phyloP scores from a whole-genome alignment of 2,113 vertebrate genomes.

The Shinisaurus crocodilurus region DNA sequence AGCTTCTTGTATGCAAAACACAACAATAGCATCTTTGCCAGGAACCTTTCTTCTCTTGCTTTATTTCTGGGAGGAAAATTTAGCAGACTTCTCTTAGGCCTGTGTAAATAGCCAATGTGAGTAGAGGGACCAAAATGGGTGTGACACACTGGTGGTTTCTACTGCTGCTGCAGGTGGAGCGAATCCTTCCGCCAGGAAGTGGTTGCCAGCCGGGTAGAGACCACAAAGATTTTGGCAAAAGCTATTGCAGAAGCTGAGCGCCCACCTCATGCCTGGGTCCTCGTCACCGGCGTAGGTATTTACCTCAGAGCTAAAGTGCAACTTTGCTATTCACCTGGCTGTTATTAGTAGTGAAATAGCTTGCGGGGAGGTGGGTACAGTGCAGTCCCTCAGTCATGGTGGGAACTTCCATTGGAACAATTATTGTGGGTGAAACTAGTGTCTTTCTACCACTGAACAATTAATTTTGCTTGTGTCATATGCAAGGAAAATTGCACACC shows the following conservation, averaged over 20 bases:
- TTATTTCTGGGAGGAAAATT: background rate
- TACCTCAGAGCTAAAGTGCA: no score
- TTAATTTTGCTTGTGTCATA: background rate
- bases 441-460: background rate
- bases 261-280: constrained; percentile 85
- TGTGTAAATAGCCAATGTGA: background rate
- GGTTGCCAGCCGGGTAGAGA: constrained; percentile 87
- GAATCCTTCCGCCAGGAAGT: constrained; percentile 86
- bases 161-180: constrained; percentile 82
- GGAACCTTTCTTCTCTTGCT: accelerated
- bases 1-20: no score
- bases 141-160: background rate
- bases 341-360: background rate
- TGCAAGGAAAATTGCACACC: background rate
- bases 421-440: no score
- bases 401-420: background rate
- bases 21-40: accelerated
- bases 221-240: constrained; percentile 82
- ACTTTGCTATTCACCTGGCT: background rate
- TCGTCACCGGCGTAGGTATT: constrained; percentile 91
- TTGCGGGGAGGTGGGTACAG: no score
- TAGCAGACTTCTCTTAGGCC: background rate
- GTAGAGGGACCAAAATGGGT: accelerated
- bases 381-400: background rate
- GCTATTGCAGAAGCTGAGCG: constrained; percentile 82